Conservation (phyloP, 2,888 invertebrate genomes). For the Chirona hameri region DNA sequence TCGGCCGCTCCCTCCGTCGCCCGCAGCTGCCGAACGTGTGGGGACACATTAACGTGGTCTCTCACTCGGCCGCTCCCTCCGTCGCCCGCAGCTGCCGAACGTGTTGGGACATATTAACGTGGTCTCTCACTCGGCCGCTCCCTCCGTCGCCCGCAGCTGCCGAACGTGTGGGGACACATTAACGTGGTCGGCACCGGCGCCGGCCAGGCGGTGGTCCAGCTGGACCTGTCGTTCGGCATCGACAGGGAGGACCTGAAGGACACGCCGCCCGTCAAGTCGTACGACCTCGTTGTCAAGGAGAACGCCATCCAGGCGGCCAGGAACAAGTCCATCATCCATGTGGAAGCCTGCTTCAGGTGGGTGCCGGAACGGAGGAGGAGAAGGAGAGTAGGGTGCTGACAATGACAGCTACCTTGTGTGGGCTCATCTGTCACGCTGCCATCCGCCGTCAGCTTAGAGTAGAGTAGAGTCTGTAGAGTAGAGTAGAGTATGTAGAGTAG, state of each 20-base stretch:
- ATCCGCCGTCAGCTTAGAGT: too few relatives aligned
- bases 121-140: constrained; percentile 30
- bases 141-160: constrained; percentile 43
- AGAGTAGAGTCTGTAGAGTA: too few relatives aligned
- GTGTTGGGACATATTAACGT: constrained; percentile 50
- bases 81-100: constrained; percentile 43
- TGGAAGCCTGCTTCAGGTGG: constrained; percentile 46
- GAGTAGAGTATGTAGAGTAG: too few relatives aligned
- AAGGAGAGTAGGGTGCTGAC: too few relatives aligned
- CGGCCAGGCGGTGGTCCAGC: constrained; percentile 50
- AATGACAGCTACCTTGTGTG: too few relatives aligned
- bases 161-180: constrained; percentile 49
- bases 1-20: constrained; percentile 28
- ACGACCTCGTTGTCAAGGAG: constrained; percentile 48
- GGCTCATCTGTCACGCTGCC: too few relatives aligned
- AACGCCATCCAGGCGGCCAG: constrained; percentile 38
- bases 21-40: constrained; percentile 47
- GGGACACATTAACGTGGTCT: constrained; percentile 47
- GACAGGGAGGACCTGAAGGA: constrained; percentile 43
- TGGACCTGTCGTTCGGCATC: constrained; percentile 46
- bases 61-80: constrained; percentile 22
- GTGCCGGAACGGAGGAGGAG: neutral
- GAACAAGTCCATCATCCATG: constrained; percentile 46
- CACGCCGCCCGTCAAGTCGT: constrained; percentile 47
- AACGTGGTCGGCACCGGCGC: constrained; percentile 48